These are phyloP conservation scores for Greenwoodochromis staneri DNA, from an alignment of 2,113 vertebrate species.

Conservation along the genomic window DNA sequence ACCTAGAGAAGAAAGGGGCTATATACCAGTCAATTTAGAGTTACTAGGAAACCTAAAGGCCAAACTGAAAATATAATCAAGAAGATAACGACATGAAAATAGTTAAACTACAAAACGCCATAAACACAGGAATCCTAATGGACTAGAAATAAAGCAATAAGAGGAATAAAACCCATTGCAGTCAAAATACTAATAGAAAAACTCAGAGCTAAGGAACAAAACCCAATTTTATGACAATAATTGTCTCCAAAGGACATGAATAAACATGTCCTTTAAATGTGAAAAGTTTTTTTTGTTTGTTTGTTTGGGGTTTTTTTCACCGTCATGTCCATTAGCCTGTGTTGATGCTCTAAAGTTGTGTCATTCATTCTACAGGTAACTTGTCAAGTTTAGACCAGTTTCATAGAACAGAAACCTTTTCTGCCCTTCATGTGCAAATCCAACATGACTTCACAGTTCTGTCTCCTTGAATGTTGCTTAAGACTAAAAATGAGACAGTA, in stretches of 20 bases:
- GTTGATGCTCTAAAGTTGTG: slow-evolving; percentile 4
- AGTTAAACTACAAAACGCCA: neutral
- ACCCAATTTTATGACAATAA: neutral
- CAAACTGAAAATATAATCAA: neutral
- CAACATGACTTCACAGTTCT: neutral
- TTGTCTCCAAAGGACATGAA: neutral
- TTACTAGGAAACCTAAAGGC: neutral
- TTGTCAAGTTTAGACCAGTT: neutral
- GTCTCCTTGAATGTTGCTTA: neutral
- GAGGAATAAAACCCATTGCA: neutral
- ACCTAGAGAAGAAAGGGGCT: neutral
- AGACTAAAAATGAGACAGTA: neutral
- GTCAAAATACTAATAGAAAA: neutral
- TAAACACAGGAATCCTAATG: neutral
- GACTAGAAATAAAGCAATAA: neutral
- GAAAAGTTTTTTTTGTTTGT: slow-evolving; percentile 6
- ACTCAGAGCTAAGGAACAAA: neutral
- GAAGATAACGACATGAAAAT: neutral
- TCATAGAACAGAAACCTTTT: neutral
- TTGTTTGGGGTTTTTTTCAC: accelerated
- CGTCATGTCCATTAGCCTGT: neutral
- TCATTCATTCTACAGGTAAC: neutral
- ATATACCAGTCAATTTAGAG: neutral
- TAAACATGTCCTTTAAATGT: neutral
- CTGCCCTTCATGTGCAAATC: neutral